Base-by-base conservation (phyloP, 2,888 invertebrate species). In the Tachina fera region DNA sequence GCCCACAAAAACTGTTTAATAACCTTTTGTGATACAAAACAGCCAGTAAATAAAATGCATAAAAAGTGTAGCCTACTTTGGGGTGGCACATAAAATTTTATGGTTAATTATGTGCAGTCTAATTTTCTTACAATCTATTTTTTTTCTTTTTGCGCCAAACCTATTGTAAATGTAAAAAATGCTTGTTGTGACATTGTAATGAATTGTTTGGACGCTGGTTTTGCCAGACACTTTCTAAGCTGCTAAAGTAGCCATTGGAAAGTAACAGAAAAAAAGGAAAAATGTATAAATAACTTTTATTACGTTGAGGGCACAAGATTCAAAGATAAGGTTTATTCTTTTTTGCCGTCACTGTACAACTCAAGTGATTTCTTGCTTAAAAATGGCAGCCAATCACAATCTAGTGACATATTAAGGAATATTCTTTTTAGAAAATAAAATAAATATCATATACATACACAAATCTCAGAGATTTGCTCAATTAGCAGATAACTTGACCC, bases 91-190 rank as follows among this genome's bases (percentile, higher is more conserved):
- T 65, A 22, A 78, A 78, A 74, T 74, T 78, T 85, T 75, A 63
- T 74, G 71, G 49, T 78, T 85, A 78, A 82, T 85, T 82, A 75
- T 70, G 13, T 70, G 49, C 74, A 70, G 77, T 45, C 70, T 78
- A 78, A 70, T 82, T 82, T 85, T 74, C 22, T 63, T 77, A 77
- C 49, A 22, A 76, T 61, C 22, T n/a, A 39, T 56, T 9, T n/a
- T 56, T 51, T 41, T 51, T 65, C 43, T 41, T 51, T 65, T 6
- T 31, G 31, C 5, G 6, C 43, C 5, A 14, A 31, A 14, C 6
- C 49, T 65, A 11, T 47, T 53, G 31, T 19, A 39, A 47, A 41
- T 16, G 61, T 43, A 41, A 61, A n/a, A 72, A 8, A 75, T 81
- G 45, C 47, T 72, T 41, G 76, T 72, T 41, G 76, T 72, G 75